Conservation (phyloP, 2,888 invertebrate species). For the Chouioia cunea region DNA sequence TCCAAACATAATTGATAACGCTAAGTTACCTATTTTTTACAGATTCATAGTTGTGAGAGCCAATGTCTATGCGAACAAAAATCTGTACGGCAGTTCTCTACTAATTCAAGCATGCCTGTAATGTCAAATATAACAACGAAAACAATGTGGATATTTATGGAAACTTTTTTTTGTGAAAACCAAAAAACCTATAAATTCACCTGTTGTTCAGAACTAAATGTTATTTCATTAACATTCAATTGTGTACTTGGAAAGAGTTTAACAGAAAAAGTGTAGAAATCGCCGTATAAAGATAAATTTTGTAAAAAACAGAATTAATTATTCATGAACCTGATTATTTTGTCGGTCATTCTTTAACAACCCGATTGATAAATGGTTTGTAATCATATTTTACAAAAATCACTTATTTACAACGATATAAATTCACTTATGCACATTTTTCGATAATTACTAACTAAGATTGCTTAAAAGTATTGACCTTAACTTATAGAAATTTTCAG, state of each 20-base stretch:
- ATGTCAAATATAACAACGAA: too few relatives aligned
- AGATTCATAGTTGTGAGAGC: not conserved
- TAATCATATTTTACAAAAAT: slow-evolving; percentile 40
- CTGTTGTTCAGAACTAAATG: too few relatives aligned
- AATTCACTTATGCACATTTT: slow-evolving; percentile 35
- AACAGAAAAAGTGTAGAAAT: too few relatives aligned
- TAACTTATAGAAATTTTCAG: slow-evolving; percentile 40
- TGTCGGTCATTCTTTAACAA: slow-evolving; percentile 20
- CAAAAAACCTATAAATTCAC: too few relatives aligned
- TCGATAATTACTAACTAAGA: slow-evolving; percentile 35
- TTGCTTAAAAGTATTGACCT: slow-evolving; percentile 35
- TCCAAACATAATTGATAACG: not conserved
- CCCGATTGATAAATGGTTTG: slow-evolving; percentile 7
- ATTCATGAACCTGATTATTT: not conserved
- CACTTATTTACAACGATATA: slow-evolving; percentile 40
- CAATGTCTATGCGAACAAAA: not conserved
- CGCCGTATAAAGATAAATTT: too few relatives aligned
- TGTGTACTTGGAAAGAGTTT: too few relatives aligned
- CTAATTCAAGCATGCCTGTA: too few relatives aligned
- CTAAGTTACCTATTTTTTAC: slow-evolving; percentile 11
- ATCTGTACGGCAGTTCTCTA: too few relatives aligned
- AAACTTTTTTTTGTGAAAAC: too few relatives aligned
- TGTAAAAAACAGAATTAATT: too few relatives aligned
- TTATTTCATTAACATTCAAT: too few relatives aligned
- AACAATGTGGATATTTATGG: too few relatives aligned